These are phyloP conservation scores for Xestia c-nigrum DNA, from an alignment of 2,888 invertebrate species.

Conservation along the genomic window DNA sequence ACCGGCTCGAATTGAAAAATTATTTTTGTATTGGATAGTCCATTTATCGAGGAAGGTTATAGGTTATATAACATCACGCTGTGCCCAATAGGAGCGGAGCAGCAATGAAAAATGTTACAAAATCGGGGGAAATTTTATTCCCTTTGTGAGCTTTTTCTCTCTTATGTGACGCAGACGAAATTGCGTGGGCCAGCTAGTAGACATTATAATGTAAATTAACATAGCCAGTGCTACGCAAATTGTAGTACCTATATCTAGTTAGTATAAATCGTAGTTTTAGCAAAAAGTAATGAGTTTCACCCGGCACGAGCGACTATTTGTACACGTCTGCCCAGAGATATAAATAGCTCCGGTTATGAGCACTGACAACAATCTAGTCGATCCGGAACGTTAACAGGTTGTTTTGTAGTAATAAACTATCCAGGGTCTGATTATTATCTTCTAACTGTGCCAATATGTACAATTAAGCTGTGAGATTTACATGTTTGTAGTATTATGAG, in stretches of 20 bases:
- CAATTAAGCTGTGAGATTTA: not conserved
- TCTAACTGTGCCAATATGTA: not conserved
- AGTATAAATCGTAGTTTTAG: not conserved
- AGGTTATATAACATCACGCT: too few relatives aligned
- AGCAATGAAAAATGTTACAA: too few relatives aligned
- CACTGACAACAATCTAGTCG: not conserved
- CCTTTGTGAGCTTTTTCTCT: too few relatives aligned
- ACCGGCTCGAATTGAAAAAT: too few relatives aligned
- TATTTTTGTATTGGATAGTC: too few relatives aligned
- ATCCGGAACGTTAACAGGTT: not conserved
- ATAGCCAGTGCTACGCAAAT: not conserved
- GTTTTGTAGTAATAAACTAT: conserved; percentile 4
- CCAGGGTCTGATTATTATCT: not conserved
- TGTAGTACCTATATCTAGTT: not conserved
- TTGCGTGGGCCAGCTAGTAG: too few relatives aligned
- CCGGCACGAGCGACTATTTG: not conserved
- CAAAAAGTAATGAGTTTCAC: conserved; percentile 28
- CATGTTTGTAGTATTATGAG: not conserved
- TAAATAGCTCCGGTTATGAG: not conserved
- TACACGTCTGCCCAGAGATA: not conserved
- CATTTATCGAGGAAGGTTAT: too few relatives aligned
- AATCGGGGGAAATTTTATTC: too few relatives aligned
- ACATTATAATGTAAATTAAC: not conserved
- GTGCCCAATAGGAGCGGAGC: too few relatives aligned
- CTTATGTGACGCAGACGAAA: too few relatives aligned